Evolutionary conservation across 2,888 invertebrate genomes (phyloP).

Genomic region (Metallyticus violacea): DNA sequence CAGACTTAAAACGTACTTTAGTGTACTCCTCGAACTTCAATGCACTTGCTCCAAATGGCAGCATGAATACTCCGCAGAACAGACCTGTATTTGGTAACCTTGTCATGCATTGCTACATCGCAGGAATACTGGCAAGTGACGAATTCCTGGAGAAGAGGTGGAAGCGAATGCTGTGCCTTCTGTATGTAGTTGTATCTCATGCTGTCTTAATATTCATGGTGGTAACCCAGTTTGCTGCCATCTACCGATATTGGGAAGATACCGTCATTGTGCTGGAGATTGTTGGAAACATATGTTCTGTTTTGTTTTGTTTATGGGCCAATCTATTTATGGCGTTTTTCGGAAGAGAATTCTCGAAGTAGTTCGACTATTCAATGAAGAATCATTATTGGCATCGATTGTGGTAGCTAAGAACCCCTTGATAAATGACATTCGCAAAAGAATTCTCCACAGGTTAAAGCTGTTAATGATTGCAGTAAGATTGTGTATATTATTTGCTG

Average conservation of each 20-base stretch:
- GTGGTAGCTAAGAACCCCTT: neutral
- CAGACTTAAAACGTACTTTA: no score
- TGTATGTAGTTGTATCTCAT: no score
- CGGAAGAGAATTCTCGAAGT: neutral
- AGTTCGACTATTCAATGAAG: neutral
- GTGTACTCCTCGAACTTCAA: no score
- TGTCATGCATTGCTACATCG: no score
- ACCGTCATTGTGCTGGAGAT: neutral
- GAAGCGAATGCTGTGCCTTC: no score
- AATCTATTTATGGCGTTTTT: neutral
- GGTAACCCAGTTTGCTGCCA: neutral
- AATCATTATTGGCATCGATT: neutral
- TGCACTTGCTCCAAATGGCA: no score
- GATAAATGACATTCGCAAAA: neutral
- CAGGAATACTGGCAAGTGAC: no score
- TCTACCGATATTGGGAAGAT: neutral
- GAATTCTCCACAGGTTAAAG: neutral
- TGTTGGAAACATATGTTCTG: neutral
- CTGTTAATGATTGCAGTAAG: neutral
- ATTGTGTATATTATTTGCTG: neutral
- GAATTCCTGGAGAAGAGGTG: no score
- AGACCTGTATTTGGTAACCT: no score
- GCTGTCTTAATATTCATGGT: no score
- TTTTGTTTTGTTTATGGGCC: neutral
- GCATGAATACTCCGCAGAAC: no score